Conservation (phyloP, 2,797 vertebrate genomes). For the Sarcoramphus papa region DNA sequence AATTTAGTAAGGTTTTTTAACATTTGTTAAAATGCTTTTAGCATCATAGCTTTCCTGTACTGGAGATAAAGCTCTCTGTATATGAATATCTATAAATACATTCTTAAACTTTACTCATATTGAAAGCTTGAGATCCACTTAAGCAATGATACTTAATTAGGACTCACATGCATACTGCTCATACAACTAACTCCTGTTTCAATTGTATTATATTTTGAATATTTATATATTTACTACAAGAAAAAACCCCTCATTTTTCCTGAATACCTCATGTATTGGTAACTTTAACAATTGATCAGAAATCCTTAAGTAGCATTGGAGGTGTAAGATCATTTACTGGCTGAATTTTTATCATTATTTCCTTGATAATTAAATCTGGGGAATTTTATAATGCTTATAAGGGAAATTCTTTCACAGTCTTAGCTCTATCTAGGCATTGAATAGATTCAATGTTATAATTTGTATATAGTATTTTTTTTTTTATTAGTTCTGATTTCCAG, state of each 20-base stretch:
- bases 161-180: neutral
- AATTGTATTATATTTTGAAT: neutral
- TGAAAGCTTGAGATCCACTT: neutral
- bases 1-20: neutral
- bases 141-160: neutral
- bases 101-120: neutral
- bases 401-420: neutral
- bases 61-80: neutral
- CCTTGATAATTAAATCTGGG: neutral
- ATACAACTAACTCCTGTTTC: neutral
- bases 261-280: neutral
- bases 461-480: neutral
- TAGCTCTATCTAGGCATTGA: neutral
- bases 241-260: rapidly evolving
- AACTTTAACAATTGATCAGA: neutral
- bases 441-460: neutral
- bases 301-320: neutral
- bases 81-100: neutral
- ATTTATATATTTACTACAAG: neutral
- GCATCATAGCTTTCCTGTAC: neutral
- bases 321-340: neutral
- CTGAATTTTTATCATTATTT: neutral
- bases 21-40: neutral
- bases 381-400: neutral
- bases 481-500: neutral